phyloP scores from a whole-genome alignment of 2,113 vertebrate species.

The Pteropus alecto region DNA sequence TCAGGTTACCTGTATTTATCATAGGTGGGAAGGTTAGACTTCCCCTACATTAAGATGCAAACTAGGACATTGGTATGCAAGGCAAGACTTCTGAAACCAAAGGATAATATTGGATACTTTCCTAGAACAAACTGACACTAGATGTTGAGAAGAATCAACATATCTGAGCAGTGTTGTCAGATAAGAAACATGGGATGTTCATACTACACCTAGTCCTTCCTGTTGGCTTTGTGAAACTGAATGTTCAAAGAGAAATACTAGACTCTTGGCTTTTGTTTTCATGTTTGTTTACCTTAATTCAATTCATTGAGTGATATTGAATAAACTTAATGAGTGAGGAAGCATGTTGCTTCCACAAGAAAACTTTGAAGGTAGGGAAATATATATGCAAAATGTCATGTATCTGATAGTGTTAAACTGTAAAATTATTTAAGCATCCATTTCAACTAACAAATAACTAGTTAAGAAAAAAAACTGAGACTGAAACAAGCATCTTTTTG shows the following conservation, averaged over 20 bases:
- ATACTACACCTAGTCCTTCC: background rate
- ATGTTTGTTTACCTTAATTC: background rate
- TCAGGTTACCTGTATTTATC: background rate
- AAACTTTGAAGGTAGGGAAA: background rate
- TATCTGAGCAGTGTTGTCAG: background rate
- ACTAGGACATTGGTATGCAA: background rate
- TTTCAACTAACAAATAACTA: background rate
- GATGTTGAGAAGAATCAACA: background rate
- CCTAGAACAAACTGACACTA: background rate
- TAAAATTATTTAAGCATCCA: background rate
- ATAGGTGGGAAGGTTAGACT: background rate
- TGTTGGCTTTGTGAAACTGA: background rate
- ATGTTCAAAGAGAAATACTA: background rate
- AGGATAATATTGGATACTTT: background rate
- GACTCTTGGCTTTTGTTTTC: slow-evolving; percentile 10
- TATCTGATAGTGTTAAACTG: background rate
- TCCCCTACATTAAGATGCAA: background rate
- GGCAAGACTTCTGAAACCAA: background rate
- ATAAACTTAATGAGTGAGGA: background rate
- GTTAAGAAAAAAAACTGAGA: background rate
- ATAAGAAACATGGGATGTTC: background rate
- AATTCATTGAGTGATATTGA: background rate
- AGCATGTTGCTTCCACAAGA: background rate
- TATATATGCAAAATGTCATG: background rate
- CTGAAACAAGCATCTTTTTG: background rate